phyloP scores from a whole-genome alignment of 2,113 vertebrate genomes.

The Suncus etruscus region DNA sequence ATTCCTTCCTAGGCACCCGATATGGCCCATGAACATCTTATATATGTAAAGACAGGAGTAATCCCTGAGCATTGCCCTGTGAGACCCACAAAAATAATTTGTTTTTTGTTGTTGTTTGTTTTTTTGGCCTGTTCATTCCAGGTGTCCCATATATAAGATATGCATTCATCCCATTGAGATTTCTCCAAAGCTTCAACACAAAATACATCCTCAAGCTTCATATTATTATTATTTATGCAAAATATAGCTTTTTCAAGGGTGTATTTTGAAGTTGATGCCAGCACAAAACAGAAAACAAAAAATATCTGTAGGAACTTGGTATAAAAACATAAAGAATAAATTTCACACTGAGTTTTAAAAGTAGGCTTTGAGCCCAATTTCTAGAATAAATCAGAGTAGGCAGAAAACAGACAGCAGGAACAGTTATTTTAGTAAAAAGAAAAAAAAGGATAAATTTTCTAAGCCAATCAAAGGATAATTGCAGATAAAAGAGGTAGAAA shows the following conservation, averaged over 20 bases:
- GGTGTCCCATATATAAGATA: too few species aligned
- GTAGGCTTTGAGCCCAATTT: conserved; percentile 58
- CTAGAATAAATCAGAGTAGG: conserved; percentile 74
- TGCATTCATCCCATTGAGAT: too few species aligned
- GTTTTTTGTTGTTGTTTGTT: too few species aligned
- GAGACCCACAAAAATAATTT: too few species aligned
- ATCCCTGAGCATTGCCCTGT: too few species aligned
- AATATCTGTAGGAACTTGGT: conserved; percentile 50
- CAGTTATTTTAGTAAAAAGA: conserved; percentile 75
- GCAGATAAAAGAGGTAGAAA: conserved; percentile 60
- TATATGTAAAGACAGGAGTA: too few species aligned
- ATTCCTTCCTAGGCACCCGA: too few species aligned
- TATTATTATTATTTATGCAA: conserved; percentile 43
- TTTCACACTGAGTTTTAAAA: conserved; percentile 69
- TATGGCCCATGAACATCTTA: too few species aligned
- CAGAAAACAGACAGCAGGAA: conserved; percentile 74
- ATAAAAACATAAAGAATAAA: conserved; percentile 73
- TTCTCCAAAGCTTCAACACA: not conserved
- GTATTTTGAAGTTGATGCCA: conserved; percentile 18
- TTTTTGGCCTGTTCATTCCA: too few species aligned
- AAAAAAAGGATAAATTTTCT: conserved; percentile 66
- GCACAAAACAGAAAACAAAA: conserved; percentile 28
- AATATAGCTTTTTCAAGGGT: conserved; percentile 21
- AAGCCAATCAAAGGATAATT: conserved; percentile 55
- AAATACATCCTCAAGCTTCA: conserved; percentile 23